Evolutionary conservation across 2,113 vertebrate genomes (phyloP).

Genomic region (Centropus unirufus): DNA sequence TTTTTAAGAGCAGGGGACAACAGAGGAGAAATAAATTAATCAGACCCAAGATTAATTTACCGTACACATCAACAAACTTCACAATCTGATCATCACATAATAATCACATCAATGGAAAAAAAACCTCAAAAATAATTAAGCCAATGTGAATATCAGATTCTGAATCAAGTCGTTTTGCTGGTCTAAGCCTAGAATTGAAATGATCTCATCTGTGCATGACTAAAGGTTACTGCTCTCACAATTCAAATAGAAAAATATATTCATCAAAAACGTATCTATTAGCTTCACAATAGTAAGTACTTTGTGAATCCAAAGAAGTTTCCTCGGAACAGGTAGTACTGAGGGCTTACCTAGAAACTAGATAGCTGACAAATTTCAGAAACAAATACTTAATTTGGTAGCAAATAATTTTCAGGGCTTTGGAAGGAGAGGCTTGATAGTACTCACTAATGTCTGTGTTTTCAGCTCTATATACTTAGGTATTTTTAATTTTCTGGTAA

Average conservation of each 20-base stretch:
- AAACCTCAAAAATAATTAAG: constrained; percentile 13
- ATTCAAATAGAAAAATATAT: constrained; percentile 31
- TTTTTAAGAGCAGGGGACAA: background rate
- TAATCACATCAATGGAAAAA: background rate
- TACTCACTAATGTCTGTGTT: background rate
- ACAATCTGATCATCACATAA: background rate
- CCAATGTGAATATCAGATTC: background rate
- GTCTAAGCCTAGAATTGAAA: constrained; percentile 48
- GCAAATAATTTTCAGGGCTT: constrained; percentile 8
- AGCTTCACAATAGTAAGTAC: constrained; percentile 35
- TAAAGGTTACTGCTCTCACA: constrained; percentile 31
- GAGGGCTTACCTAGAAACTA: constrained; percentile 4
- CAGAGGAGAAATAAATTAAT: background rate
- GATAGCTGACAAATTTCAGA: constrained; percentile 20
- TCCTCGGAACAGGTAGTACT: constrained; percentile 13
- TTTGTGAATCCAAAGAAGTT: constrained; percentile 47
- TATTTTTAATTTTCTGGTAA: constrained; percentile 59
- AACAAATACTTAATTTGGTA: constrained; percentile 36
- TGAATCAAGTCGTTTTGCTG: constrained; percentile 11
- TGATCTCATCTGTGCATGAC: constrained; percentile 24
- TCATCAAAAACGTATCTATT: constrained; percentile 46
- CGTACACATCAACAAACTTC: background rate
- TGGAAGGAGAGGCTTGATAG: background rate
- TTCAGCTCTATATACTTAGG: background rate
- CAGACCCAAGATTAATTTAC: background rate